Conservation (phyloP, 1,140 invertebrate species). For the Chironomus tepperi region DNA sequence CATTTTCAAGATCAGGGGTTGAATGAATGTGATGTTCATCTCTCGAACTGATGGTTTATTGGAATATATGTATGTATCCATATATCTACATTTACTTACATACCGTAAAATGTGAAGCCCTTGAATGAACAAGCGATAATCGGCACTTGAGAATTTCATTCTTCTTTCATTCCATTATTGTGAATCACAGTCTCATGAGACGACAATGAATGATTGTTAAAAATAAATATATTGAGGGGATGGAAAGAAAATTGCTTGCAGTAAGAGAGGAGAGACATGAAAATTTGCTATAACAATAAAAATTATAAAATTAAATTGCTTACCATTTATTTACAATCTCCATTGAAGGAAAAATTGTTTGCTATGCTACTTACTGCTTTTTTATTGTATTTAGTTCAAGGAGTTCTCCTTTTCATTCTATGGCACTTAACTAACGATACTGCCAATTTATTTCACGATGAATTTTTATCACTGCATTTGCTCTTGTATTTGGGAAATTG, state of each 20-base stretch:
- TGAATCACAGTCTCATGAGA: not conserved
- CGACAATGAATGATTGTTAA: not conserved
- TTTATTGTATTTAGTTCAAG: too few relatives aligned
- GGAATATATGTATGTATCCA: not conserved
- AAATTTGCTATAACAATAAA: not conserved
- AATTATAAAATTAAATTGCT: slow-evolving; percentile 10
- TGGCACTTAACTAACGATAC: too few relatives aligned
- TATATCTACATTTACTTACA: not conserved
- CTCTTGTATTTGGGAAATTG: too few relatives aligned
- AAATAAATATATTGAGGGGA: not conserved
- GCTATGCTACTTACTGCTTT: too few relatives aligned
- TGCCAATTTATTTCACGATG: too few relatives aligned
- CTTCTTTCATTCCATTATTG: not conserved
- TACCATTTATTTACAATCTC: not conserved
- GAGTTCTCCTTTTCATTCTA: too few relatives aligned
- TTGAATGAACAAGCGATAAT: slow-evolving; percentile 21
- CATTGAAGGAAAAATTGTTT: too few relatives aligned
- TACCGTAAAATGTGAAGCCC: not conserved
- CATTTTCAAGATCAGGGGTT: slow-evolving; percentile 17
- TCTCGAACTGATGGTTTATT: not conserved
- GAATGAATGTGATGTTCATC: slow-evolving; percentile 6
- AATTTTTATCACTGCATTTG: too few relatives aligned
- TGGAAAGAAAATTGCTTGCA: not conserved
- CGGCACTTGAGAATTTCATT: slow-evolving; percentile 16
- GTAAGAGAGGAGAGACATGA: not conserved